Percentiles rank a stretch among this genome's conserved stretches.
phyloP scores from a whole-genome alignment of 2,888 invertebrate species.

The Meloe dianella region DNA sequence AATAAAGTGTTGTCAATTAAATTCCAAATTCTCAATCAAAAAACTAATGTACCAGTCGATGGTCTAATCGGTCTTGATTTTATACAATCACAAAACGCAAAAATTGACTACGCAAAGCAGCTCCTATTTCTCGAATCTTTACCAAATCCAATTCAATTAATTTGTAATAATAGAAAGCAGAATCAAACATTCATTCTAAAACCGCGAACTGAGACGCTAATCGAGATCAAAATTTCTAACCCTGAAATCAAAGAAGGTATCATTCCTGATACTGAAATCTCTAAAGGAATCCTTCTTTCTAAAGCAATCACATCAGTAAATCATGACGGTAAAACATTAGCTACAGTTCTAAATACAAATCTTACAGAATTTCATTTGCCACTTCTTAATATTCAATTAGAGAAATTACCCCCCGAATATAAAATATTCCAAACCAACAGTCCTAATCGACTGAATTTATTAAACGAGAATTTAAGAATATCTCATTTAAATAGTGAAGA shows the following conservation, averaged over 20 bases:
- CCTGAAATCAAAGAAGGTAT: too few species aligned
- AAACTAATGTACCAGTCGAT: too few species aligned
- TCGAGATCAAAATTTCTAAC: conserved; percentile 33
- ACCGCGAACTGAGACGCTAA: conserved; percentile 31
- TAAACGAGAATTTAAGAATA: too few species aligned
- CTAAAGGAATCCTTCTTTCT: too few species aligned
- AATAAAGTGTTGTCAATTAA: too few species aligned
- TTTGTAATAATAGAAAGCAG: background rate
- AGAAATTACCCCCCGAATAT: too few species aligned
- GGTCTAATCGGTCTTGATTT: too few species aligned
- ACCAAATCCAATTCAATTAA: background rate
- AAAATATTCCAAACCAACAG: too few species aligned
- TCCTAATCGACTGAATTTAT: too few species aligned
- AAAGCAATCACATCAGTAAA: conserved; percentile 31
- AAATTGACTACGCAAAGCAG: background rate
- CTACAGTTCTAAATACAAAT: conserved; percentile 30
- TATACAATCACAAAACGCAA: too few species aligned
- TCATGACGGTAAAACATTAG: conserved; percentile 25
- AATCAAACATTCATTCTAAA: conserved; percentile 5
- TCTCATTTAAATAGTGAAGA: conserved; percentile 39
- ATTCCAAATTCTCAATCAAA: too few species aligned
- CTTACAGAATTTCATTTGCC: conserved; percentile 13
- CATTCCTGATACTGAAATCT: too few species aligned
- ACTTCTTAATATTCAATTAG: conserved; percentile 8
- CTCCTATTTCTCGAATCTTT: background rate